Conservation (phyloP, 1,140 invertebrate species). For the Leptinotarsa texana region DNA sequence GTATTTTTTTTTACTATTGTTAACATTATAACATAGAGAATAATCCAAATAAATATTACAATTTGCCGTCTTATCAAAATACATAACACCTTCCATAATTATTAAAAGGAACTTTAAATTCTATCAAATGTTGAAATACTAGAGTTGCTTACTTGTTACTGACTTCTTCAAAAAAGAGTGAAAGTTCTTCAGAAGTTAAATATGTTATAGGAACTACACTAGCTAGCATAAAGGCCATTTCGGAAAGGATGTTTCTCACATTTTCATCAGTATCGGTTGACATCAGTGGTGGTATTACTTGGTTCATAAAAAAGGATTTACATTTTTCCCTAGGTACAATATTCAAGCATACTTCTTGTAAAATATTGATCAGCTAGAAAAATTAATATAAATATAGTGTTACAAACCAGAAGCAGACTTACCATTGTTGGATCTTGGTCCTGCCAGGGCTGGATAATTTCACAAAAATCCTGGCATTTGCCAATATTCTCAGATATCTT, state of each 20-base stretch:
- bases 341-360: constrained; percentile 21
- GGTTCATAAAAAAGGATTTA: constrained; percentile 23
- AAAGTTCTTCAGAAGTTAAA: constrained; percentile 19
- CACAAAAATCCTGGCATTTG: constrained; percentile 11
- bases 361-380: constrained; percentile 20
- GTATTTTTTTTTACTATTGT: no score
- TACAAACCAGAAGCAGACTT: neutral
- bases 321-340: neutral
- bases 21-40: no score
- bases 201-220: constrained; percentile 13
- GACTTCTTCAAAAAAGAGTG: constrained; percentile 14
- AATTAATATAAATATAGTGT: neutral
- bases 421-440: constrained; percentile 19
- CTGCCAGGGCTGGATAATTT: constrained; percentile 10
- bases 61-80: no score
- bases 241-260: constrained; percentile 16
- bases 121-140: neutral
- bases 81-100: no score
- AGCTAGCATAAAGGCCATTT: constrained; percentile 24
- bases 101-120: no score
- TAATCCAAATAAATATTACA: no score
- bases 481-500: constrained; percentile 10
- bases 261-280: constrained; percentile 7
- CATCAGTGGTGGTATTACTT: constrained; percentile 27
- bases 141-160: constrained; percentile 28